Base-by-base conservation (phyloP, 2,888 invertebrate genomes). In the Glyphotaelius pellucidus region DNA sequence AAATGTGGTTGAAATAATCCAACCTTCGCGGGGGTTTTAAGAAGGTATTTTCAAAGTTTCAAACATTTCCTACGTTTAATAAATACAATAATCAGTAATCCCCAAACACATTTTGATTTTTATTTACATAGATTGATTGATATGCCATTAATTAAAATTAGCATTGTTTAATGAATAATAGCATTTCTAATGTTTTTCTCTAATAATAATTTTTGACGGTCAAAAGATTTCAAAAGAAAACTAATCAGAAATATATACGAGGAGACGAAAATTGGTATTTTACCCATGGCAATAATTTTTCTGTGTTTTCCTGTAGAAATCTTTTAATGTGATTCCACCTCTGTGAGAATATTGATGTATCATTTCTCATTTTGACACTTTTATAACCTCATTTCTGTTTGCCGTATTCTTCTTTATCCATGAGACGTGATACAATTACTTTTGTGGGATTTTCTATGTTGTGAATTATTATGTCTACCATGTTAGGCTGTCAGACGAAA, bases 371-470 rank as follows among this genome's bases (percentile, higher is more conserved):
- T 79, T 79, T 89, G 88, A 79, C 35, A 89, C 88, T 25, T 38
- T 47, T 32, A 80, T 79, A 35, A 67, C 79, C 88, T 47, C 79
- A 14, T 47, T 86, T 35, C 86, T 86, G 47, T 86, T 30, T 30
- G 38, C 42, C 86, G 47, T 15, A 47, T 42, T 52, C 11, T 52
- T 87, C 88, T 89, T 79, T 79, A 79, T 89, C 79, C 80, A 32
- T 11, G 79, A 79, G 88, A 89, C 88, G 88, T 88, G 88, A 88
- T 32, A 88, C 88, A 67, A 89, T 79, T 89, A 67, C 88, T 79
- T 89, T 89, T 89, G 79, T n/a, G 88, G 88, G 88, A 35, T 89
- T 89, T 79, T 89, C 79, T 79, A 89, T 79, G 14, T 67, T n/a
- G 35, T 32, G 79, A 79, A 80, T 79, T 79, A 79, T 89, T 79